Evolutionary conservation across 1,140 invertebrate genomes (phyloP).

Genomic region (Charaxes varanes): DNA sequence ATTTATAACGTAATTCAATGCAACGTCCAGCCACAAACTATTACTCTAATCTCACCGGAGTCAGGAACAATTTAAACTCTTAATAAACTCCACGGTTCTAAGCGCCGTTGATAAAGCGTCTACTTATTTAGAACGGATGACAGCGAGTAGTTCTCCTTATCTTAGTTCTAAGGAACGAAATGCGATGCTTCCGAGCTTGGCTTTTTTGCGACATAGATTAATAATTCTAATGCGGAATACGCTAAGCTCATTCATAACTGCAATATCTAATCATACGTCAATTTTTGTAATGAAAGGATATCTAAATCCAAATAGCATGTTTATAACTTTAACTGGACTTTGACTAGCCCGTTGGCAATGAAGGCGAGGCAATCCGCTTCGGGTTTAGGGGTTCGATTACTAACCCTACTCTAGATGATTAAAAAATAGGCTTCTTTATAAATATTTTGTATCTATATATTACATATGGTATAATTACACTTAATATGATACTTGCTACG

Average conservation of each 20-base stretch:
- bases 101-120: slow-evolving; percentile 8
- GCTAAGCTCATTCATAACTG: slow-evolving; percentile 16
- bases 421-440: too few species aligned
- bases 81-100: slow-evolving; percentile 15
- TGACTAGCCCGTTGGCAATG: too few species aligned
- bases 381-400: too few species aligned
- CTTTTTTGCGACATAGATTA: slow-evolving; percentile 17
- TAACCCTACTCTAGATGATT: too few species aligned
- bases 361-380: too few species aligned
- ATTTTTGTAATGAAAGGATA: slow-evolving; percentile 13
- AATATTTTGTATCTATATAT: too few species aligned
- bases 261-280: slow-evolving; percentile 16
- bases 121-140: slow-evolving; percentile 16
- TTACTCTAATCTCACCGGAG: slow-evolving; percentile 10
- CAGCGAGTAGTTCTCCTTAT: slow-evolving; percentile 18
- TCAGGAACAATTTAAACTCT: slow-evolving; percentile 12
- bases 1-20: too few species aligned
- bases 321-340: too few species aligned
- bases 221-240: slow-evolving; percentile 15
- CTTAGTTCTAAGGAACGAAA: slow-evolving; percentile 15
- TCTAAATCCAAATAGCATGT: slow-evolving; percentile 4
- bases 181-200: slow-evolving; percentile 13
- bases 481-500: too few species aligned
- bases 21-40: too few species aligned
- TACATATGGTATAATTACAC: too few species aligned